Percentiles rank a stretch among this genome's conserved stretches.
These are phyloP conservation scores for Porites australiensis DNA, from an alignment of 64 coral and sea anemone genomes.

Conservation along the genomic window DNA sequence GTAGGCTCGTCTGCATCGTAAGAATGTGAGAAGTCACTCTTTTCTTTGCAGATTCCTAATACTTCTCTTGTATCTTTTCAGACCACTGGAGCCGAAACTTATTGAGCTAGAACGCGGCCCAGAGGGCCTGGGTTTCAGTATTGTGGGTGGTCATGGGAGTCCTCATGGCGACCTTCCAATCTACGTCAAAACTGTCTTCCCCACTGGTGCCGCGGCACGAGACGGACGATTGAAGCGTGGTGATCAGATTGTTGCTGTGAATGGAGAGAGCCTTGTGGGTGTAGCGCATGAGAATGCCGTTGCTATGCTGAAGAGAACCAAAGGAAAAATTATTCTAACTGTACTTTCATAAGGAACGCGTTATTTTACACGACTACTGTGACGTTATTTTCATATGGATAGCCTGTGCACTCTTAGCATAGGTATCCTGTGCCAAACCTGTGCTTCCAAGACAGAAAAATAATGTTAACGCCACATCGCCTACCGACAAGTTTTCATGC, in stretches of 20 bases:
- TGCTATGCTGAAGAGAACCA: constrained; percentile 89
- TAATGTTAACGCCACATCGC: too few relatives aligned
- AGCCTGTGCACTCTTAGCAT: too few relatives aligned
- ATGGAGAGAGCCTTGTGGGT: constrained; percentile 92
- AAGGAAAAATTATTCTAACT: constrained; percentile 91
- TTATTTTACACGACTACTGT: background rate
- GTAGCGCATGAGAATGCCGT: constrained; percentile 89
- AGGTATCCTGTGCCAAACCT: too few relatives aligned
- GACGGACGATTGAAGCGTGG: constrained; percentile 93
- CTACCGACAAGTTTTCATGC: too few relatives aligned
- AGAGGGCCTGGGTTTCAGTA: constrained; percentile 98
- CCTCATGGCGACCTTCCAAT: constrained; percentile 99
- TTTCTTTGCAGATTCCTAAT: background rate
- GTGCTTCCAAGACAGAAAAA: too few relatives aligned
- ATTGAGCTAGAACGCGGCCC: constrained; percentile 98
- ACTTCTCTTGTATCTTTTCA: constrained; percentile 40
- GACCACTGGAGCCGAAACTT: constrained; percentile 90
- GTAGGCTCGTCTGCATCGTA: too few relatives aligned
- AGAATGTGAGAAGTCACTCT: too few relatives aligned
- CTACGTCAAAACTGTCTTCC: constrained; percentile 99
- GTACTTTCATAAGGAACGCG: constrained; percentile 63
- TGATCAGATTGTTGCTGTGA: constrained; percentile 96
- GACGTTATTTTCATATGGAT: too few relatives aligned
- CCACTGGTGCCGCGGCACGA: constrained; percentile 94
- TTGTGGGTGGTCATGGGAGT: constrained; percentile 97